phyloP scores from a whole-genome alignment of 1,140 invertebrate genomes.

The Littorina saxatilis region DNA sequence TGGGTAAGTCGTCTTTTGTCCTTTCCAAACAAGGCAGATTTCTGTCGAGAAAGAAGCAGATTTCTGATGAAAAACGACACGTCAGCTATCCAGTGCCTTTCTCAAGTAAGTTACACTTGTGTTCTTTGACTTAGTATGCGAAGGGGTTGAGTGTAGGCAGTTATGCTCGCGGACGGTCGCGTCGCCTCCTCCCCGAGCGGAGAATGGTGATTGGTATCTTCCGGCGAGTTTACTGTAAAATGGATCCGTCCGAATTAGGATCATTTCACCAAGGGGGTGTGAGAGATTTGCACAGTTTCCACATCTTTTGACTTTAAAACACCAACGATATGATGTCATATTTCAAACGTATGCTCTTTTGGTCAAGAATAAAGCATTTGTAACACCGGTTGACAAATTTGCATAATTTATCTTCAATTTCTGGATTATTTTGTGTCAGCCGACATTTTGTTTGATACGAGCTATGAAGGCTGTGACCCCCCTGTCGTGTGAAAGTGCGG shows the following conservation, averaged over 20 bases:
- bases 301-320: background rate
- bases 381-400: background rate
- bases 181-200: conserved; percentile 18
- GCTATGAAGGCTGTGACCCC: conserved; percentile 8
- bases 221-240: conserved; percentile 37
- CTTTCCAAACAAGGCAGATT: background rate
- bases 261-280: conserved; percentile 41
- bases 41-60: background rate
- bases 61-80: background rate
- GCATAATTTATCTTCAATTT: conserved; percentile 25
- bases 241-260: conserved; percentile 44
- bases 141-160: background rate
- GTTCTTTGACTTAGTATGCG: background rate
- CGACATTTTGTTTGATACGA: conserved; percentile 16
- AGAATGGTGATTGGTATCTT: conserved; percentile 40
- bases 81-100: background rate
- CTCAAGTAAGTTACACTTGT: background rate
- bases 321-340: no score
- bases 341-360: background rate
- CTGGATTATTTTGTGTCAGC: background rate
- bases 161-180: background rate
- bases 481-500: background rate
- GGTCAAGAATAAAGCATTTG: background rate
- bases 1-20: conserved; percentile 37
- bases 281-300: conserved; percentile 3